Percentiles rank a stretch among this genome's conserved stretches.
These are phyloP conservation scores for Xylota sylvarum DNA, from an alignment of 2,888 invertebrate species.

Conservation along the genomic window DNA sequence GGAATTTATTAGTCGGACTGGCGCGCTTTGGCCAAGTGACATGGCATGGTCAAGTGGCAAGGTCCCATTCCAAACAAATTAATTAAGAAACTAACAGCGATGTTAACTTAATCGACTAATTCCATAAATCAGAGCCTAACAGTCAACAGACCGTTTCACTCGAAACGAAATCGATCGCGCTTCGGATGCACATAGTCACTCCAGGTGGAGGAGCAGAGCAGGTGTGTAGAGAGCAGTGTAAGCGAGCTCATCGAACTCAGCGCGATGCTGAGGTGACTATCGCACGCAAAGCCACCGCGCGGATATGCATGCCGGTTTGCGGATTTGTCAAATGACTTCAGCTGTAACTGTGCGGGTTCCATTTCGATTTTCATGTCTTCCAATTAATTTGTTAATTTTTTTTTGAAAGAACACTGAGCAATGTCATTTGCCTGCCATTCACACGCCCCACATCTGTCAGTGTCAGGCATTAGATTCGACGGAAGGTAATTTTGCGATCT, in stretches of 20 bases:
- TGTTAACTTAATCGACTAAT: conserved; percentile 77
- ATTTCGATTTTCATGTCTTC: conserved; percentile 8
- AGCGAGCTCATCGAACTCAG: conserved; percentile 63
- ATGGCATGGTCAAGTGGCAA: conserved; percentile 76
- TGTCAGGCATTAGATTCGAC: conserved; percentile 54
- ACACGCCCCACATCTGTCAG: conserved; percentile 71
- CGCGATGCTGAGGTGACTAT: conserved; percentile 18
- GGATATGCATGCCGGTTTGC: conserved; percentile 42
- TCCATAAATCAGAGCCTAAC: conserved; percentile 77
- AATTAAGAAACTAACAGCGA: conserved; percentile 77
- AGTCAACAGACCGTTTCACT: conserved; percentile 56
- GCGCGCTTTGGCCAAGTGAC: conserved; percentile 62
- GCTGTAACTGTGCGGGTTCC: conserved; percentile 33
- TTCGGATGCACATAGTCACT: conserved; percentile 19
- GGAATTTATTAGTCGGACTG: conserved; percentile 70
- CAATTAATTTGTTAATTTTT: conserved; percentile 40
- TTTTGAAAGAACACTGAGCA: conserved; percentile 15
- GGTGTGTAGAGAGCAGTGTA: conserved; percentile 43
- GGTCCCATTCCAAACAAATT: conserved; percentile 75
- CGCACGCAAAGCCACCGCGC: conserved; percentile 44
- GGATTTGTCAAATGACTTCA: conserved; percentile 53
- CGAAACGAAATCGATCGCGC: conserved; percentile 67
- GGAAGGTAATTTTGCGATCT: conserved; percentile 36
- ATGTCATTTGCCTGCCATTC: conserved; percentile 65
- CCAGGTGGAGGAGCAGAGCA: conserved; percentile 57